Evolutionary conservation across 1,140 invertebrate species (phyloP).

Genomic region (Ctenoplectra terminalis): DNA sequence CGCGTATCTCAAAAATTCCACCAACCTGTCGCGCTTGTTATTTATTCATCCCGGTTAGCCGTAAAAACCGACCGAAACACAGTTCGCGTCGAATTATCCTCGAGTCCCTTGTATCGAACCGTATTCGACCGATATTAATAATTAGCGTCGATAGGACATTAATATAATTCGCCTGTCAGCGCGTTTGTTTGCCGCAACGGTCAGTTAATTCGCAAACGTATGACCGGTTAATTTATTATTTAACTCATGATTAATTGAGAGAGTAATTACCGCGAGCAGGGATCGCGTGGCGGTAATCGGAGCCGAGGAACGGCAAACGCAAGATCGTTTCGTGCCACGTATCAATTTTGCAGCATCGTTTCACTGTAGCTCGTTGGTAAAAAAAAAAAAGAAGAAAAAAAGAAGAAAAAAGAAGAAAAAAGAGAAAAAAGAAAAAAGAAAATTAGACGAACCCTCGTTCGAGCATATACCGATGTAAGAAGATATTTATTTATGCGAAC

Average conservation of each 20-base stretch:
- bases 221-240: conserved; percentile 20
- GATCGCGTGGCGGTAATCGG: conserved; percentile 1
- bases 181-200: conserved; percentile 19
- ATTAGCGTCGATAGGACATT: conserved; percentile 4
- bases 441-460: too few relatives aligned
- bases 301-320: not conserved
- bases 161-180: conserved; percentile 23
- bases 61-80: not conserved
- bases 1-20: not conserved
- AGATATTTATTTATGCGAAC: too few relatives aligned
- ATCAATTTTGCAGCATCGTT: not conserved
- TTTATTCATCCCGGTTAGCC: not conserved
- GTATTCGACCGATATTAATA: conserved; percentile 16
- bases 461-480: too few relatives aligned
- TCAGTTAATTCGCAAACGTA: conserved; percentile 18
- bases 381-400: not conserved
- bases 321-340: not conserved
- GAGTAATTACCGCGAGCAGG: not conserved
- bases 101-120: not conserved
- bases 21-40: not conserved
- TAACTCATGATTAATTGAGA: conserved; percentile 27
- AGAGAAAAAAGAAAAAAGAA: too few relatives aligned
- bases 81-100: not conserved
- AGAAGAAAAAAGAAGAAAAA: too few relatives aligned
- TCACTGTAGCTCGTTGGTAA: not conserved